These are phyloP conservation scores for Drosophila koepferae DNA, from an alignment of 2,888 invertebrate species.

Conservation along the genomic window DNA sequence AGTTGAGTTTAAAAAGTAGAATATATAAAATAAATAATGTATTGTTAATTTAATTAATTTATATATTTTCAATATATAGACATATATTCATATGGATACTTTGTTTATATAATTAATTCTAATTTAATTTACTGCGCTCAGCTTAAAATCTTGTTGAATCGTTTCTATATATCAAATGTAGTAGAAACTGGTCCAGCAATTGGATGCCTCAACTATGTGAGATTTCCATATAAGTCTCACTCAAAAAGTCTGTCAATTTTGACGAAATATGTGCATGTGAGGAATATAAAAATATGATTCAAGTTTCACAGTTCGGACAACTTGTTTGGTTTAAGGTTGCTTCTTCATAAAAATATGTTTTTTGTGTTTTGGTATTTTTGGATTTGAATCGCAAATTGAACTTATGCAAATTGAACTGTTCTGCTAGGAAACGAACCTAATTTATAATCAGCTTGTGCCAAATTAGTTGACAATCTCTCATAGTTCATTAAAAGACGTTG, in stretches of 20 bases:
- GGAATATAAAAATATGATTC: background rate
- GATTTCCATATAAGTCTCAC: background rate
- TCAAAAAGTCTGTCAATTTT: background rate
- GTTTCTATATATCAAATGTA: too few species aligned
- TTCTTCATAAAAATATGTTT: background rate
- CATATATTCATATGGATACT: too few species aligned
- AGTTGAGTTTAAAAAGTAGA: too few species aligned
- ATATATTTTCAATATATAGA: too few species aligned
- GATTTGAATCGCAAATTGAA: background rate
- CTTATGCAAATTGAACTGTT: background rate
- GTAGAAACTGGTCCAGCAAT: background rate
- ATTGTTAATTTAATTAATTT: too few species aligned
- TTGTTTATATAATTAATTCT: too few species aligned
- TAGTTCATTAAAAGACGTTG: background rate
- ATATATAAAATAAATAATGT: too few species aligned
- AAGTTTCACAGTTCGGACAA: slow-evolving; percentile 1
- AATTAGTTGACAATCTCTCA: background rate
- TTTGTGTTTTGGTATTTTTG: background rate
- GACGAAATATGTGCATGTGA: background rate
- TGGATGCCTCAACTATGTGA: background rate
- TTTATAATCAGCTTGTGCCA: background rate
- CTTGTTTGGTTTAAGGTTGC: background rate
- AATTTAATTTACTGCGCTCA: too few species aligned
- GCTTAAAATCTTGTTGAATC: too few species aligned
- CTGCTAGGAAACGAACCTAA: background rate